Evolutionary conservation across 2,888 invertebrate genomes (phyloP).

Genomic region (Xestia c-nigrum): DNA sequence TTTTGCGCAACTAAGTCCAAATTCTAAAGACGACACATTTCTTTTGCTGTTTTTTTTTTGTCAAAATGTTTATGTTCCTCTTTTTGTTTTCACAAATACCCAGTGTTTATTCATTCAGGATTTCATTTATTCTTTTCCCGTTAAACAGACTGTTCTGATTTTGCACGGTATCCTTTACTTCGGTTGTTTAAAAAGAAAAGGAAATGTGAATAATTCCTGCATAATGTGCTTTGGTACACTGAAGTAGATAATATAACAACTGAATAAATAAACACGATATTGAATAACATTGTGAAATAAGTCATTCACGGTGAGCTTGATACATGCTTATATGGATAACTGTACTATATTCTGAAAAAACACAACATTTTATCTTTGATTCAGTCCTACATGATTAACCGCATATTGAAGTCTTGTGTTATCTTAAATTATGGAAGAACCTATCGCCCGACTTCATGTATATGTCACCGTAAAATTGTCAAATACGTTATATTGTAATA

Average conservation of each 20-base stretch:
- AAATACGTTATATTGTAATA: too few species aligned
- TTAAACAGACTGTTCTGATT: conserved; percentile 37
- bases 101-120: conserved; percentile 31
- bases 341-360: not conserved
- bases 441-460: not conserved
- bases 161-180: conserved; percentile 39
- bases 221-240: conserved; percentile 2
- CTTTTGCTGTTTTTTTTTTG: conserved; percentile 52
- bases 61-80: conserved; percentile 30
- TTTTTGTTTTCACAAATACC: conserved; percentile 38
- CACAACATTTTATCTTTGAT: not conserved
- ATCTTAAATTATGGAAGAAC: not conserved
- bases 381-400: not conserved
- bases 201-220: conserved; percentile 8
- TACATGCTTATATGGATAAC: not conserved
- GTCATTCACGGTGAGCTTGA: not conserved
- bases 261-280: conserved; percentile 1
- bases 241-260: not conserved
- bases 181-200: conserved; percentile 11
- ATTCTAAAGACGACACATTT: conserved; percentile 65
- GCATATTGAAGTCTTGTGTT: not conserved
- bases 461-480: too few species aligned
- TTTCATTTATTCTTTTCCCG: conserved; percentile 26
- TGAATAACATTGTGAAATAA: conserved; percentile 14
- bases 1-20: conserved; percentile 65